Conservation (phyloP, 2,888 invertebrate genomes). For the Drosophila quinaria region DNA sequence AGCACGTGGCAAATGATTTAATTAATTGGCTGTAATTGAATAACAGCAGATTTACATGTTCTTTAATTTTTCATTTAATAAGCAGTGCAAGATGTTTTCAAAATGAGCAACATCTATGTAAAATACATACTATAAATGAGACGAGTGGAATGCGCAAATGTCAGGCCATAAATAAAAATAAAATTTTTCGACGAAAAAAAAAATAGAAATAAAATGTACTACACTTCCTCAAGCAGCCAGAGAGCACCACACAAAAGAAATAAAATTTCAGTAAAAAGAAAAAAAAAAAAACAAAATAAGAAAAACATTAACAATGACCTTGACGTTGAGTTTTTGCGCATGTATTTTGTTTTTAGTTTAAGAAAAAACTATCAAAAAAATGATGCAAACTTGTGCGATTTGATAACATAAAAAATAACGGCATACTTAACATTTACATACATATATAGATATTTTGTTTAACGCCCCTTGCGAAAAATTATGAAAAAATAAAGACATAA, state of each 20-base stretch:
- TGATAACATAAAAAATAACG: conserved; percentile 7
- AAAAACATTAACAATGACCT: conserved; percentile 52
- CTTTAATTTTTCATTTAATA: conserved; percentile 67
- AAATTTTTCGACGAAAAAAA: conserved; percentile 36
- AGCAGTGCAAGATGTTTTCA: conserved; percentile 44
- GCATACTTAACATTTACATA: conserved; percentile 4
- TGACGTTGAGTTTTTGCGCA: conserved; percentile 57
- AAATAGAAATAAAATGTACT: conserved; percentile 21
- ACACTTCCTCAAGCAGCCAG: conserved; percentile 62
- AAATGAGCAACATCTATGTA: conserved; percentile 40
- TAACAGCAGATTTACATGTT: conserved; percentile 69
- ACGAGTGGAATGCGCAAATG: conserved; percentile 75
- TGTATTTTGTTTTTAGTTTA: conserved; percentile 33
- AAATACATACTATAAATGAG: conserved; percentile 26
- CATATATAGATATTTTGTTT: conserved; percentile 24
- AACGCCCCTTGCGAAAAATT: conserved; percentile 21
- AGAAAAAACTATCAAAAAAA: conserved; percentile 9
- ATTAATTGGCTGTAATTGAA: conserved; percentile 73
- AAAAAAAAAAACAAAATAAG: conserved; percentile 17
- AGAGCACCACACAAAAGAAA: conserved; percentile 38
- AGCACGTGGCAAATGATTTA: conserved; percentile 46
- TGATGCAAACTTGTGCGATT: conserved; percentile 18
- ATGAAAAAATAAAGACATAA: conserved; percentile 11
- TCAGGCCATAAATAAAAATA: conserved; percentile 74
- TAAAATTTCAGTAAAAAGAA: conserved; percentile 37